A percentile compares a stretch with the other conserved stretches of the same genome.
Conservation (phyloP, 2,113 vertebrate genomes). For the Pollimyrus isidori region DNA sequence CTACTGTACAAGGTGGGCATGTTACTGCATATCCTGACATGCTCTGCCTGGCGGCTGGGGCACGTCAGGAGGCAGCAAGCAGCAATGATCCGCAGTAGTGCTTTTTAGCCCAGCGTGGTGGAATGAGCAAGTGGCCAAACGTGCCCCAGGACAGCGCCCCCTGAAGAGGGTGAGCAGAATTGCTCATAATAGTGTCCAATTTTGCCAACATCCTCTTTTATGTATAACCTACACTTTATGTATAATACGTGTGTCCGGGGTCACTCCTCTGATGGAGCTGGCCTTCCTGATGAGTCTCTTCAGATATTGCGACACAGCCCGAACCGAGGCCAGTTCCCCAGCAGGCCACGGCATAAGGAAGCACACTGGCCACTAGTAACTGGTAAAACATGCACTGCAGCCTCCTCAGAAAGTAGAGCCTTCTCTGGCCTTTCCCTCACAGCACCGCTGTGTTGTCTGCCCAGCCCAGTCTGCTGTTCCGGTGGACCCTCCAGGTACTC, state of each 20-base stretch:
- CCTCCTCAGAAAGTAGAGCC: neutral
- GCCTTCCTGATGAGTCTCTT: neutral
- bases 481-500: neutral
- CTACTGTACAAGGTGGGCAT: neutral
- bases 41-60: neutral
- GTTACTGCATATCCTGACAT: neutral
- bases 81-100: neutral
- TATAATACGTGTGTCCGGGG: neutral
- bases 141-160: too few relatives aligned
- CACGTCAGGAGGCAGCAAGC: neutral
- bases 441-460: neutral
- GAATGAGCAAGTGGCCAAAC: too few relatives aligned
- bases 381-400: neutral
- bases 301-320: neutral
- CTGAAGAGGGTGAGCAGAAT: too few relatives aligned
- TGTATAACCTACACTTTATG: neutral
- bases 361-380: neutral
- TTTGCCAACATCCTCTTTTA: neutral
- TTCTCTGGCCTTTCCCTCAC: neutral
- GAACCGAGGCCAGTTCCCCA: neutral
- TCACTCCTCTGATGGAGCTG: neutral
- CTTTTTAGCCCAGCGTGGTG: too few relatives aligned
- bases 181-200: neutral
- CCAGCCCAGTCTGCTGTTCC: neutral
- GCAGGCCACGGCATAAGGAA: neutral